Evolutionary conservation across 2,797 vertebrate genomes (phyloP).

Genomic region (Melanotaenia parkinsoni): DNA sequence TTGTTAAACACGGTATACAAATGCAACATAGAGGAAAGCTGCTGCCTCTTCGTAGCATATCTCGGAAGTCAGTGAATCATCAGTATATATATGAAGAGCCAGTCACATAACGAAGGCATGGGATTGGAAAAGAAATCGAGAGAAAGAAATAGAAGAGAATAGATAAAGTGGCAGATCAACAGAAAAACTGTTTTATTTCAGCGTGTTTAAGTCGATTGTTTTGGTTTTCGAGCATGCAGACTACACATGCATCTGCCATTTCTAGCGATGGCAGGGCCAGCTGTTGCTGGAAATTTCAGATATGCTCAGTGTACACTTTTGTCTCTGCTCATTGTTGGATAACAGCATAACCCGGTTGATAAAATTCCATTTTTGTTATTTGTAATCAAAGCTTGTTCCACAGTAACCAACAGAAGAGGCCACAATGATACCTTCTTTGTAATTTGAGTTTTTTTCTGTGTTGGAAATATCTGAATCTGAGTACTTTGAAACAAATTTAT

Average conservation of each 20-base stretch:
- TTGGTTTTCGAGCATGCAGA: not conserved
- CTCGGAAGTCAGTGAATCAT: slow-evolving; percentile 28
- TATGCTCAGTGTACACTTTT: not conserved
- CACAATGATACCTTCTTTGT: no score
- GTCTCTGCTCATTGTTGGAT: no score
- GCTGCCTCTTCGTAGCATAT: slow-evolving; percentile 15
- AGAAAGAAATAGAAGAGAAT: no score
- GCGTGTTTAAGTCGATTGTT: not conserved
- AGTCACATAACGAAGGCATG: not conserved
- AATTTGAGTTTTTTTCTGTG: no score
- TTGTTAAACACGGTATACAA: no score
- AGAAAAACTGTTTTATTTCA: not conserved
- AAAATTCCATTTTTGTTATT: no score
- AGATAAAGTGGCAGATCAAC: not conserved
- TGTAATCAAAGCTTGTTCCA: no score
- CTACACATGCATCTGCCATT: not conserved
- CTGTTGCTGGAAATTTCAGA: not conserved
- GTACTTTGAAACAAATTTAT: no score
- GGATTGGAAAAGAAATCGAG: not conserved
- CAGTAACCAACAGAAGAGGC: no score
- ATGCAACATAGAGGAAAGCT: not conserved
- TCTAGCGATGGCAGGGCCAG: not conserved
- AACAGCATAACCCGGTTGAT: no score
- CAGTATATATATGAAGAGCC: slow-evolving; percentile 14
- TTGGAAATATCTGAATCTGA: no score